Evolutionary conservation across 2,113 vertebrate genomes (phyloP).

Genomic region (Triplophysa dalaica): DNA sequence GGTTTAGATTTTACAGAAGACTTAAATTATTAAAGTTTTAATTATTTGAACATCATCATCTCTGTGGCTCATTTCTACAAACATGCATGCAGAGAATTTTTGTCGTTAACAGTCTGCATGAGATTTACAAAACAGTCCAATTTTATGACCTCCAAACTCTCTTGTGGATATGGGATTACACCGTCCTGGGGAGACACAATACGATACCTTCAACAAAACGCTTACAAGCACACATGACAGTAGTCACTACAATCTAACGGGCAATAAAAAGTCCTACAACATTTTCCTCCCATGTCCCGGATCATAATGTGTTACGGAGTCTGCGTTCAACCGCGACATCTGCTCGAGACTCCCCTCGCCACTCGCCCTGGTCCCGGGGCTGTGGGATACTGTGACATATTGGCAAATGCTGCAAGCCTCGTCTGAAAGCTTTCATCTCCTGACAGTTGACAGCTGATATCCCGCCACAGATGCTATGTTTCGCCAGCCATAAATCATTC

Average conservation of each 20-base stretch:
- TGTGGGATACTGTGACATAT: constrained; percentile 53
- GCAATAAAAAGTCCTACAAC: constrained; percentile 6
- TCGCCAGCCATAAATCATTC: constrained; percentile 68
- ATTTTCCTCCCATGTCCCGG: constrained; percentile 41
- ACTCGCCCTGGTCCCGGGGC: constrained; percentile 55
- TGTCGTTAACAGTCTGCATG: background rate
- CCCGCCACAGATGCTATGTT: constrained; percentile 66
- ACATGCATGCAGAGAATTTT: background rate
- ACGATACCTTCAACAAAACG: constrained; percentile 1
- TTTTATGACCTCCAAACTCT: background rate
- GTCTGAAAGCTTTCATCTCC: constrained; percentile 66
- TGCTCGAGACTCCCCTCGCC: constrained; percentile 62
- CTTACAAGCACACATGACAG: constrained; percentile 3
- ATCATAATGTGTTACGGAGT: constrained; percentile 56
- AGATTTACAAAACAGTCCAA: background rate
- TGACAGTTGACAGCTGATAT: constrained; percentile 69
- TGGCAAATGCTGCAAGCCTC: constrained; percentile 61
- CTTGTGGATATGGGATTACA: background rate
- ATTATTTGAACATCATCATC: background rate
- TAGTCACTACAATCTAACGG: constrained; percentile 18
- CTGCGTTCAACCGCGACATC: constrained; percentile 64
- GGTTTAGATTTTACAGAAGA: no score
- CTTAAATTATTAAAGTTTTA: no score
- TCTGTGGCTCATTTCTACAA: background rate
- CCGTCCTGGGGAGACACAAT: background rate